Evolutionary conservation across 1,140 invertebrate species (phyloP), one percentile per base, ranked within the genome.

Genomic region (Pseudomyrmex dendroicus): DNA sequence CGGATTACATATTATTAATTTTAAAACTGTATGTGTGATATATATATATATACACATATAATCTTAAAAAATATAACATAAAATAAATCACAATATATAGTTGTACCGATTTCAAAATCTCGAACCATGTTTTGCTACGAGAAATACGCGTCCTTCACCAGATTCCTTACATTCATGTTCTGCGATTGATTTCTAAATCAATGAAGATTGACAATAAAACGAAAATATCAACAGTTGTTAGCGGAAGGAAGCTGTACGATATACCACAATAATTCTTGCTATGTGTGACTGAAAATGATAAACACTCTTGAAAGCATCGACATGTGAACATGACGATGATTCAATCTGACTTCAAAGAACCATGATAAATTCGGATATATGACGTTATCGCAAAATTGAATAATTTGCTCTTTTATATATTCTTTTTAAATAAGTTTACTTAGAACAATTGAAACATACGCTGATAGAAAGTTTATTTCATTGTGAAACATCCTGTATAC

Each of bases 161-260:
- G 50, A 46, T 20, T 68, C 67, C 10, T 63, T 46, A 56, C n/a
- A 22, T 20, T 56, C 64, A 25, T 54, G 25, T 54, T 56, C 67
- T 25, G 13, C 44, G 52, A 46, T 13, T 17, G 44, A 77, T 12
- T 25, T 54, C 15, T 10, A 56, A 56, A 20, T 56, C 59, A 20
- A 50, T n/a, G 1, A 5, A 48, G 22, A 63, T 56, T n/a, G 46
- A 52, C 59, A 76, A 13, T 52, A 52, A 25, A 10, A 73, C 17
- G 15, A 68, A 68, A 66, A 46, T 73, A 48, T 70, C 54, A 80
- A 72, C 54, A 80, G 20, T 56, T 67, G 13, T 54, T n/a, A 70
- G 50, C 35, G 44, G 35, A 61, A 68, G 54, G 66, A 80, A 80
- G 54, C 76, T 54, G 64, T n/a, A 56, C 5, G 7, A 56, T 70